A percentile compares a stretch with the other conserved stretches of the same genome.
These are phyloP conservation scores for Corvus cornix DNA, from an alignment of 2,113 vertebrate genomes.

Conservation along the genomic window DNA sequence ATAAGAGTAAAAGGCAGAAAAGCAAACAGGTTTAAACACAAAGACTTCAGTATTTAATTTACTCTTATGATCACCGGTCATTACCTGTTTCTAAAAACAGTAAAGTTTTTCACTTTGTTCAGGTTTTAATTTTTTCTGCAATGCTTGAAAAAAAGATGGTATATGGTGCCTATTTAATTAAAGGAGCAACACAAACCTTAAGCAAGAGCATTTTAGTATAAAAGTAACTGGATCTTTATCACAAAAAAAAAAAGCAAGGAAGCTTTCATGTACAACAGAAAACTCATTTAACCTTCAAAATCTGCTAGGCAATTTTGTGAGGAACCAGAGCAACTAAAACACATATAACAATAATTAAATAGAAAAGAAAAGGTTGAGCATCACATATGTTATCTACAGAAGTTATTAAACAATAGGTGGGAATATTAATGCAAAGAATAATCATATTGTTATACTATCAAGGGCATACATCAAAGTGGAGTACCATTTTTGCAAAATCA, in stretches of 20 bases:
- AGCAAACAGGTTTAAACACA: background rate
- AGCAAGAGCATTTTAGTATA: constrained; percentile 2
- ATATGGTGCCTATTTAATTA: background rate
- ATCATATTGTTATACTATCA: background rate
- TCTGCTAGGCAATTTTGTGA: background rate
- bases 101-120: background rate
- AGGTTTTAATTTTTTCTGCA: background rate
- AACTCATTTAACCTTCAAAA: constrained; percentile 10
- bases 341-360: background rate
- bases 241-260: background rate
- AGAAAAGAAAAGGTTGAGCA: background rate
- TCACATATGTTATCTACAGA: background rate
- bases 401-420: background rate
- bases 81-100: background rate
- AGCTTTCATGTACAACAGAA: background rate
- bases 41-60: background rate
- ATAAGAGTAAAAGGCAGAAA: background rate
- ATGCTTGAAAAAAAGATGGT: background rate
- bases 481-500: background rate
- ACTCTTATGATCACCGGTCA: background rate
- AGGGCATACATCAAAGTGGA: background rate
- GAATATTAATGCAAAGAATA: background rate
- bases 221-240: constrained; percentile 1
- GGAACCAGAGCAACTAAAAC: background rate
- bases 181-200: background rate